A percentile compares a stretch with the other conserved stretches of the same genome.
These are phyloP conservation scores for Acrobasis repandana DNA, from an alignment of 2,888 invertebrate species.

Conservation along the genomic window DNA sequence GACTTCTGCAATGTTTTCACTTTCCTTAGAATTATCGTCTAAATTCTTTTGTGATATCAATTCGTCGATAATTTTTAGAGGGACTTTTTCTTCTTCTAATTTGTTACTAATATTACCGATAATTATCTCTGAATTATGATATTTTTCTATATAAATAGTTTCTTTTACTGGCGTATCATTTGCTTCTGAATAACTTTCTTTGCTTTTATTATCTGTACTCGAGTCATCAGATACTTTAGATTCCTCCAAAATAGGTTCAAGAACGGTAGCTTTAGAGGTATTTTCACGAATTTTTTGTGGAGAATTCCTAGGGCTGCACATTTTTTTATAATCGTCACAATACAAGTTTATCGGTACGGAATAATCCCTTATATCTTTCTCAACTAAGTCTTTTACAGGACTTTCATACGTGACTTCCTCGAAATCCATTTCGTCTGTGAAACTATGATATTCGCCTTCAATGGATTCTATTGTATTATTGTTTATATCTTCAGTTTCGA, in stretches of 20 bases:
- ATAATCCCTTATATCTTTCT: constrained; percentile 77
- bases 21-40: neutral
- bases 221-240: constrained; percentile 68
- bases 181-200: constrained; percentile 1
- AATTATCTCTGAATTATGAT: neutral
- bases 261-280: constrained; percentile 37
- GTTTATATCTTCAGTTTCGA: constrained; percentile 40
- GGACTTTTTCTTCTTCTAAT: no score
- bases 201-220: constrained; percentile 38
- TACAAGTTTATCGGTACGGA: constrained; percentile 74
- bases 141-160: neutral
- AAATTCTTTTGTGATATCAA: no score
- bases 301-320: constrained; percentile 51
- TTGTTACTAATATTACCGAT: neutral
- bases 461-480: constrained; percentile 47
- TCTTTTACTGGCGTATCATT: neutral
- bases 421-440: constrained; percentile 63
- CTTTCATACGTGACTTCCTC: constrained; percentile 67
- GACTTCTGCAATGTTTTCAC: neutral
- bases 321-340: constrained; percentile 63
- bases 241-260: constrained; percentile 77
- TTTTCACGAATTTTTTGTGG: constrained; percentile 49
- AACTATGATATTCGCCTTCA: constrained; percentile 78
- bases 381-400: constrained; percentile 71
- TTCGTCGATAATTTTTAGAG: no score